Evolutionary conservation across 2,888 invertebrate species (phyloP).

Genomic region (Lithosia quadra): DNA sequence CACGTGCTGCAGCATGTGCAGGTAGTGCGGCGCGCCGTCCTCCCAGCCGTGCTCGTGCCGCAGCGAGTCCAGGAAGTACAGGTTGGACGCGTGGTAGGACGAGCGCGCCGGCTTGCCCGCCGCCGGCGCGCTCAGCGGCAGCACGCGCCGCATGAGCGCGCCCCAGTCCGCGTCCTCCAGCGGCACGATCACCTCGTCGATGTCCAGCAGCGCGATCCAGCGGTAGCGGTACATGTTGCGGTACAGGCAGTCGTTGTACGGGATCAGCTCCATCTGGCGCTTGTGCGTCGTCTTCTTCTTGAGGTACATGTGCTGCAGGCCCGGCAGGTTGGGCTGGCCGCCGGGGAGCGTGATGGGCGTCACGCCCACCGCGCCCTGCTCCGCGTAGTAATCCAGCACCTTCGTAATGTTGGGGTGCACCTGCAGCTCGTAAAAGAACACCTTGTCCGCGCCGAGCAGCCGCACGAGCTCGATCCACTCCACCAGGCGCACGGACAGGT

Average conservation of each 20-base stretch:
- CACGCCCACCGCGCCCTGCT: slow-evolving; percentile 90
- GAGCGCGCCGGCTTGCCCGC: slow-evolving; percentile 87
- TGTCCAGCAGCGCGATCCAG: slow-evolving; percentile 96
- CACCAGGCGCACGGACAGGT: slow-evolving; percentile 94
- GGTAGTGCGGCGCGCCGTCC: slow-evolving; percentile 93
- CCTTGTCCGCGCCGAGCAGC: slow-evolving; percentile 95
- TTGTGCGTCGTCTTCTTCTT: slow-evolving; percentile 97
- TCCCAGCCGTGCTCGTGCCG: slow-evolving; percentile 93
- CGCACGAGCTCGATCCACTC: slow-evolving; percentile 97
- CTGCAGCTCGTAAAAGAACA: slow-evolving; percentile 96
- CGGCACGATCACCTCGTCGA: slow-evolving; percentile 98
- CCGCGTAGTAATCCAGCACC: slow-evolving; percentile 90
- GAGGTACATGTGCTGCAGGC: slow-evolving; percentile 95
- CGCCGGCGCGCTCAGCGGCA: slow-evolving; percentile 88
- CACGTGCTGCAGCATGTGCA: slow-evolving; percentile 98
- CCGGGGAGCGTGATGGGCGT: slow-evolving; percentile 95
- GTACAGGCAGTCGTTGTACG: slow-evolving; percentile 98
- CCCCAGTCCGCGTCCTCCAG: slow-evolving; percentile 91
- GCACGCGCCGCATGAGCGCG: slow-evolving; percentile 91
- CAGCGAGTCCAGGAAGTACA: slow-evolving; percentile 96
- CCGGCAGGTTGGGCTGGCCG: slow-evolving; percentile 95
- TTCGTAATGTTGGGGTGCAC: slow-evolving; percentile 97
- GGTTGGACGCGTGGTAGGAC: slow-evolving; percentile 95
- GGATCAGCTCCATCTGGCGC: slow-evolving; percentile 97
- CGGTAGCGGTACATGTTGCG: slow-evolving; percentile 96